Percentiles rank a stretch among this genome's conserved stretches.
Evolutionary conservation across 2,797 vertebrate species (phyloP).

Genomic region (Centroberyx gerrardi): DNA sequence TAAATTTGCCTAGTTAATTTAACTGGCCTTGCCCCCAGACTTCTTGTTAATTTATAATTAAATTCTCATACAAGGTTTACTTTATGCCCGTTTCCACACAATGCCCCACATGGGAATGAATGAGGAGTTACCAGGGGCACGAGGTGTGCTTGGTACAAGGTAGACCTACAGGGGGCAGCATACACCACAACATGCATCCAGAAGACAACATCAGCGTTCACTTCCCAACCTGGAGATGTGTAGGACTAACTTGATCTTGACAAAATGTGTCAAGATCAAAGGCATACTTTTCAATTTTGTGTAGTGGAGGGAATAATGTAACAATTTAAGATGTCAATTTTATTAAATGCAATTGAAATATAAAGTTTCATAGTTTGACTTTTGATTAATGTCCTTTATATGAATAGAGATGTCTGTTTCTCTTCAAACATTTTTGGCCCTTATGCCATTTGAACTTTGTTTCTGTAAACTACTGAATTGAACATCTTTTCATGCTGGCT

Average conservation of each 20-base stretch:
- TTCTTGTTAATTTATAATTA: too few relatives aligned
- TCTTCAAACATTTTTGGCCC: neutral
- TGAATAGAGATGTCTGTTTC: neutral
- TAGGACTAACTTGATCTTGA: neutral
- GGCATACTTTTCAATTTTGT: too few relatives aligned
- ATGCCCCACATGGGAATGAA: too few relatives aligned
- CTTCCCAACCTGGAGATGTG: slow-evolving; percentile 1
- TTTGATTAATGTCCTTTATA: neutral
- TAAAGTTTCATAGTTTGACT: neutral
- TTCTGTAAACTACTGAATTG: neutral
- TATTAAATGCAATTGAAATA: neutral
- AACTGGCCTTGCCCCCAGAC: too few relatives aligned
- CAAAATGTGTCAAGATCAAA: neutral
- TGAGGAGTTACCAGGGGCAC: too few relatives aligned
- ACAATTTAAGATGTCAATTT: neutral
- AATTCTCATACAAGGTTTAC: too few relatives aligned
- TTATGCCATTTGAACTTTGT: neutral
- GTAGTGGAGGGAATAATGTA: too few relatives aligned
- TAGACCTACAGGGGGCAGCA: slow-evolving; percentile 72
- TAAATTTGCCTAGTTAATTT: too few relatives aligned
- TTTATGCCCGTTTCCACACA: too few relatives aligned
- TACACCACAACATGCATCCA: slow-evolving; percentile 51
- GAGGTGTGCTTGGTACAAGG: neutral
- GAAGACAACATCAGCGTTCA: neutral
- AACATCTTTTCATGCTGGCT: neutral